Evolutionary conservation across 2,888 invertebrate species (phyloP).

Genomic region (Rhimphoctona megacephalus): DNA sequence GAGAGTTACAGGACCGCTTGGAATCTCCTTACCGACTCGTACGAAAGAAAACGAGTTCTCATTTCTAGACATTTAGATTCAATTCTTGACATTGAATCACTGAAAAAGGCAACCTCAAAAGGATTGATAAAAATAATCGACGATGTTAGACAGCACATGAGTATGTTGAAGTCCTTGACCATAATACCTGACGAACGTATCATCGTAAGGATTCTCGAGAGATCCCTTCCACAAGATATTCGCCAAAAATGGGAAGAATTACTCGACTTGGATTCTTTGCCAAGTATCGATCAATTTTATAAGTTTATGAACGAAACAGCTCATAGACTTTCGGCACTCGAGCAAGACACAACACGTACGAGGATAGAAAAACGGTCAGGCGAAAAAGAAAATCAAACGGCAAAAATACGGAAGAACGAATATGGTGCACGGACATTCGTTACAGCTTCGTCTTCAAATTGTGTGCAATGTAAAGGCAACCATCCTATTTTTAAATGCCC

Average conservation of each 20-base stretch:
- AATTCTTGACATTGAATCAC: slow-evolving; percentile 50
- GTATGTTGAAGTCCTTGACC: slow-evolving; percentile 66
- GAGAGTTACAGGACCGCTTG: slow-evolving; percentile 60
- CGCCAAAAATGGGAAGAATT: slow-evolving; percentile 42
- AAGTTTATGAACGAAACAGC: slow-evolving; percentile 48
- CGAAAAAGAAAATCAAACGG: slow-evolving; percentile 18
- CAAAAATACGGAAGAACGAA: slow-evolving; percentile 40
- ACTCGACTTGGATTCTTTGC: slow-evolving; percentile 29
- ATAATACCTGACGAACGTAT: slow-evolving; percentile 51
- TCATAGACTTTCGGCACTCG: slow-evolving; percentile 39
- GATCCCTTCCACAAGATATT: slow-evolving; percentile 36
- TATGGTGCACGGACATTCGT: slow-evolving; percentile 43
- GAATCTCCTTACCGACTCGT: not conserved
- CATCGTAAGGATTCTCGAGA: slow-evolving; percentile 46
- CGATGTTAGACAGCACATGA: slow-evolving; percentile 67
- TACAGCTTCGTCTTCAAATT: slow-evolving; percentile 29
- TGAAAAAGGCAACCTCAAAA: slow-evolving; percentile 25
- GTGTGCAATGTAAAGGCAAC: slow-evolving; percentile 37
- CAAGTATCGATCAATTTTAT: slow-evolving; percentile 47
- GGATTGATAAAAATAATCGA: not conserved
- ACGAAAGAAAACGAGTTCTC: too few relatives aligned
- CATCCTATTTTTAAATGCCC: too few relatives aligned
- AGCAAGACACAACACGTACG: slow-evolving; percentile 20
- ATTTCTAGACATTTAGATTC: slow-evolving; percentile 30
- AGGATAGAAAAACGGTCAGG: slow-evolving; percentile 22